Conservation (phyloP, 1,140 invertebrate genomes). For the Odontomachus brunneus region DNA sequence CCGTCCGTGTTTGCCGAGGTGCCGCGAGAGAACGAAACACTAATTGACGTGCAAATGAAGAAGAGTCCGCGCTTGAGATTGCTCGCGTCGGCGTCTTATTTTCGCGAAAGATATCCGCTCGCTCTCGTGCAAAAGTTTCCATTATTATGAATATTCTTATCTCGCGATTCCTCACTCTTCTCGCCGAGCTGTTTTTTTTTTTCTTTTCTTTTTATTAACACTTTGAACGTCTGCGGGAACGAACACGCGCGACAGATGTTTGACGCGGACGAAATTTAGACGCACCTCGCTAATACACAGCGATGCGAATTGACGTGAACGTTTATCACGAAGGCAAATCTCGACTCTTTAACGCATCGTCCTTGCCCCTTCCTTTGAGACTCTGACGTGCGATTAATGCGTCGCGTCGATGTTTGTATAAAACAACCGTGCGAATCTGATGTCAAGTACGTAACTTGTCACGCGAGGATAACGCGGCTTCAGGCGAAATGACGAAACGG, state of each 20-base stretch:
- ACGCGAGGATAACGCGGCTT: slow-evolving; percentile 3
- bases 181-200: neutral
- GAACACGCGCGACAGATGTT: neutral
- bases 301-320: neutral
- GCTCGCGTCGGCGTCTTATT: neutral
- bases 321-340: neutral
- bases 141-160: slow-evolving; percentile 24
- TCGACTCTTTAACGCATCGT: neutral
- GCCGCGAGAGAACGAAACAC: slow-evolving; percentile 73
- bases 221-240: neutral
- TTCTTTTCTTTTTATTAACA: slow-evolving; percentile 7
- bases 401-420: neutral
- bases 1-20: slow-evolving; percentile 69
- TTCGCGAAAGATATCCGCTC: neutral
- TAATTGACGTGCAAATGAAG: slow-evolving; percentile 81
- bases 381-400: neutral
- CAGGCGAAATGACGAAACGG: neutral
- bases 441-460: slow-evolving; percentile 25
- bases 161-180: neutral
- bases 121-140: neutral
- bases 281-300: neutral
- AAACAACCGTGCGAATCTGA: neutral
- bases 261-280: neutral
- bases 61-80: slow-evolving; percentile 53
- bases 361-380: too few relatives aligned